phyloP scores from a whole-genome alignment of 2,113 vertebrate genomes.

The Nothocercus nigrocapillus region DNA sequence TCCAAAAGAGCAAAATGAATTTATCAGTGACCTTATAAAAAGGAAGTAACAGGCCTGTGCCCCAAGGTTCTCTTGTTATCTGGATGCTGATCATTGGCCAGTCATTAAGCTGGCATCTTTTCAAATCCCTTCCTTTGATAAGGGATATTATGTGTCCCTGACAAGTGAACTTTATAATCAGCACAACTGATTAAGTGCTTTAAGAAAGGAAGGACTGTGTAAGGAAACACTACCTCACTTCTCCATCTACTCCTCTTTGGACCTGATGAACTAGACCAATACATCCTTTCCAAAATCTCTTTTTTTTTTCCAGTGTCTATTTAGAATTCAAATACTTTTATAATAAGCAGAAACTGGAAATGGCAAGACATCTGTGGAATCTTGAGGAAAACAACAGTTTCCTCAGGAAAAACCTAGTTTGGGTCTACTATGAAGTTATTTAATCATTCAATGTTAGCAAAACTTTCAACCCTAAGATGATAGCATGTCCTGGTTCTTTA shows the following conservation, averaged over 20 bases:
- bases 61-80: background rate
- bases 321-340: background rate
- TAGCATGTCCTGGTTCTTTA: background rate
- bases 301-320: background rate
- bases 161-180: background rate
- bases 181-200: background rate
- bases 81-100: background rate
- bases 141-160: background rate
- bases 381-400: background rate
- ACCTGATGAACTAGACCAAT: background rate
- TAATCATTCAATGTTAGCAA: conserved; percentile 33
- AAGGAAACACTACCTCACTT: background rate
- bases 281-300: background rate
- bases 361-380: background rate
- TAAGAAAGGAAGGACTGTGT: background rate
- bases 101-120: background rate
- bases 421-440: background rate
- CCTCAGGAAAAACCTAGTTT: background rate
- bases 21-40: background rate
- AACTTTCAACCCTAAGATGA: background rate
- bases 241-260: background rate
- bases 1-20: background rate
- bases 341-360: background rate
- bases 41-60: background rate
- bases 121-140: background rate